Conservation (phyloP, 2,888 invertebrate genomes). For the Papilio protenor region DNA sequence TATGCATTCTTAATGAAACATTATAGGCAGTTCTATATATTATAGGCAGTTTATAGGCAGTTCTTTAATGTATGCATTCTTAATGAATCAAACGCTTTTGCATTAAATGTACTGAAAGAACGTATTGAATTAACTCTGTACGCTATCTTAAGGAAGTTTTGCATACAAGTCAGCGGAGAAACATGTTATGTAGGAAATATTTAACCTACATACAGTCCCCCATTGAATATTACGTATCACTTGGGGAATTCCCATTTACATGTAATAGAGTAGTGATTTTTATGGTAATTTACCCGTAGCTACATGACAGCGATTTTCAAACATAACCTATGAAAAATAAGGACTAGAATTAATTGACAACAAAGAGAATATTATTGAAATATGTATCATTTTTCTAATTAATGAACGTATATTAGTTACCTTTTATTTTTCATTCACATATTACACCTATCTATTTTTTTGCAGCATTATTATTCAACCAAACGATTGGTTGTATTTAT, state of each 20-base stretch:
- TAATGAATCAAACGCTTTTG: too few relatives aligned
- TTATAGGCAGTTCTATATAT: too few relatives aligned
- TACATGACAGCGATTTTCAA: not conserved
- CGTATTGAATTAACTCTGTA: not conserved
- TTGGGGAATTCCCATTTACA: conserved; percentile 10
- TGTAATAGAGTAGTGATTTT: not conserved
- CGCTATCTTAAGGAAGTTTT: not conserved
- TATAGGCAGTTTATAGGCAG: too few relatives aligned
- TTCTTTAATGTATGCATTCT: too few relatives aligned
- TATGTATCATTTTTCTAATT: too few relatives aligned
- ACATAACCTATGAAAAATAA: not conserved
- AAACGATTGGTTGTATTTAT: not conserved
- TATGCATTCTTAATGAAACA: too few relatives aligned
- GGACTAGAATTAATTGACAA: not conserved
- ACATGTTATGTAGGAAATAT: conserved; percentile 3
- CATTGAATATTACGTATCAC: conserved; percentile 1
- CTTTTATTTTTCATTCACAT: not conserved
- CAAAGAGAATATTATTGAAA: too few relatives aligned
- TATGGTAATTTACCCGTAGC: not conserved
- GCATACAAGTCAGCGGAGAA: not conserved
- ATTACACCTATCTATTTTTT: too few relatives aligned
- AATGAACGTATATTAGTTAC: too few relatives aligned
- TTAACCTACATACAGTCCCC: not conserved
- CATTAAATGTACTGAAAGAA: not conserved
- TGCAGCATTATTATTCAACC: not conserved